phyloP scores from a whole-genome alignment of 2,113 vertebrate species.

The Recurvirostra avosetta region DNA sequence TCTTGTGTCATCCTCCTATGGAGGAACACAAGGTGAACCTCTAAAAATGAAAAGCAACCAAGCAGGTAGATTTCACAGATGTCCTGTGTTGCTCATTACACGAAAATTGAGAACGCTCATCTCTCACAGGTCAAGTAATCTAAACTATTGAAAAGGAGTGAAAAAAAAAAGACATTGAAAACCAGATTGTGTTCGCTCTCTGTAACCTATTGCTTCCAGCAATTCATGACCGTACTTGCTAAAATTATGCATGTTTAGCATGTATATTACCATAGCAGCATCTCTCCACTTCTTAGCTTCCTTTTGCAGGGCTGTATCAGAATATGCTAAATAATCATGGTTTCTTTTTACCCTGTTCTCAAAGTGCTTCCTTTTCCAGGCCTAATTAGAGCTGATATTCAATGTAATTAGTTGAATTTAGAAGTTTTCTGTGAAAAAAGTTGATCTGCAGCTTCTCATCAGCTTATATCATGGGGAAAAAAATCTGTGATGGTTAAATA shows the following conservation, averaged over 20 bases:
- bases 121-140: background rate
- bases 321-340: background rate
- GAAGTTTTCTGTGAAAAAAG: background rate
- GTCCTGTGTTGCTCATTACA: background rate
- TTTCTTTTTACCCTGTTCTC: background rate
- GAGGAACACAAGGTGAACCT: background rate
- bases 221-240: background rate
- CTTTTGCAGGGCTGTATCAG: background rate
- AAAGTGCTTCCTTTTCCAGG: slow-evolving; percentile 33
- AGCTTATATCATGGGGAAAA: background rate
- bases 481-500: background rate
- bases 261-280: slow-evolving; percentile 13
- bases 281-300: background rate
- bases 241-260: slow-evolving; percentile 30
- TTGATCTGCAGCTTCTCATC: background rate
- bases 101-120: background rate
- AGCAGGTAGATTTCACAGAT: background rate
- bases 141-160: background rate
- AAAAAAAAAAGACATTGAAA: background rate
- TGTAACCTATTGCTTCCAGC: background rate
- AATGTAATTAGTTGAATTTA: slow-evolving; percentile 42
- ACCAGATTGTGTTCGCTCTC: background rate
- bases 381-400: slow-evolving; percentile 38
- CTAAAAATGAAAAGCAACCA: background rate
- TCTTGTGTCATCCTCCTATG: background rate